phyloP scores from a whole-genome alignment of 2,888 invertebrate genomes.

The Acanthococcus lagerstroemiae region DNA sequence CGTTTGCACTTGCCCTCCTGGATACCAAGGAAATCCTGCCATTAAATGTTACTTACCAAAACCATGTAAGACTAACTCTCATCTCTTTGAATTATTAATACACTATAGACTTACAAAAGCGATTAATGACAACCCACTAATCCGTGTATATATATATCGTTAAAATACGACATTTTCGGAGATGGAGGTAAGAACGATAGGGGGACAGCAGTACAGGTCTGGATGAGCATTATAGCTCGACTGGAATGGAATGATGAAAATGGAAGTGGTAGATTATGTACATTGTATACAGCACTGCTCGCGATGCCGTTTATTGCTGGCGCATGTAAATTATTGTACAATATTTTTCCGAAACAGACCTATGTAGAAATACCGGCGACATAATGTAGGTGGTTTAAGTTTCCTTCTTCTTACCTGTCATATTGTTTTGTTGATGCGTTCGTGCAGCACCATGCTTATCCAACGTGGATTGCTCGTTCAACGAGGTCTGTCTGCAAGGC shows the following conservation, averaged over 20 bases:
- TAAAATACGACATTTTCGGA: neutral
- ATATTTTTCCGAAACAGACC: too few relatives aligned
- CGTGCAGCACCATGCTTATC: slow-evolving; percentile 69
- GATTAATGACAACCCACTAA: neutral
- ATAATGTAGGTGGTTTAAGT: slow-evolving; percentile 32
- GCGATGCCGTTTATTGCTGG: too few relatives aligned
- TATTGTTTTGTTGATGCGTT: slow-evolving; percentile 18
- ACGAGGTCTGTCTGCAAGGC: slow-evolving; percentile 75
- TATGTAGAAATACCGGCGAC: too few relatives aligned
- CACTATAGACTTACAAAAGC: neutral
- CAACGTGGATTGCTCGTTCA: slow-evolving; percentile 74
- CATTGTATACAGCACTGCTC: too few relatives aligned
- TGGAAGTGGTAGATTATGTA: too few relatives aligned
- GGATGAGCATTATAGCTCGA: neutral
- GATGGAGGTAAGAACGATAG: too few relatives aligned
- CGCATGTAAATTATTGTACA: too few relatives aligned
- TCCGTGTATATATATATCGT: too few relatives aligned
- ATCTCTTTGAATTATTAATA: neutral
- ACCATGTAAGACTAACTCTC: slow-evolving; percentile 55
- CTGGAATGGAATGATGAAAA: neutral
- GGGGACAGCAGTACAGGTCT: neutral
- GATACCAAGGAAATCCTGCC: slow-evolving; percentile 71
- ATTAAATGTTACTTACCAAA: slow-evolving; percentile 64
- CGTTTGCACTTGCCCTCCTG: slow-evolving; percentile 57
- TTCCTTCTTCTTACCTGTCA: slow-evolving; percentile 32